Evolutionary conservation across 1,140 invertebrate genomes (phyloP).

Genomic region (Mylabris phalerata): DNA sequence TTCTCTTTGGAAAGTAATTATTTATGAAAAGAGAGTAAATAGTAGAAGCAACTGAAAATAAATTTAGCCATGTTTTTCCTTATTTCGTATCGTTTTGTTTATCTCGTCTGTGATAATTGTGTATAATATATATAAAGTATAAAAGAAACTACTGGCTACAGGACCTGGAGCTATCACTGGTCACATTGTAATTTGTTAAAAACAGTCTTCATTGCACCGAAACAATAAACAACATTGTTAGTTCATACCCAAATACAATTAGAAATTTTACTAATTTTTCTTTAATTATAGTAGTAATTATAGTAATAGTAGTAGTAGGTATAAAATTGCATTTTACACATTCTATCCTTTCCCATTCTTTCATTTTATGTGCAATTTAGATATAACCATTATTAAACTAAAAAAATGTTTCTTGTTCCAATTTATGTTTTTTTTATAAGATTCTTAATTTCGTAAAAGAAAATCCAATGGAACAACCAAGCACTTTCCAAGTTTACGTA

Average conservation of each 20-base stretch:
- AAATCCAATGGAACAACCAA: no score
- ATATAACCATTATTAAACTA: no score
- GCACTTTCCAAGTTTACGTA: no score
- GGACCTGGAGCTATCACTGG: not conserved
- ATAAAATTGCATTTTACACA: not conserved
- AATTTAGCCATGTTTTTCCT: slow-evolving; percentile 7
- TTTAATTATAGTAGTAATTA: not conserved
- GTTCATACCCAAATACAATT: not conserved
- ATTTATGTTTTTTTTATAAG: no score
- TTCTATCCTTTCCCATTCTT: no score
- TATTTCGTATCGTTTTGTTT: not conserved
- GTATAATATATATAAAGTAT: slow-evolving; percentile 7
- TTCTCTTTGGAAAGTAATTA: slow-evolving; percentile 34
- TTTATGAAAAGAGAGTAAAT: slow-evolving; percentile 28
- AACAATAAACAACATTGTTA: not conserved
- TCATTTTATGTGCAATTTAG: no score
- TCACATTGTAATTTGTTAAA: not conserved
- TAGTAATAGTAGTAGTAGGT: not conserved
- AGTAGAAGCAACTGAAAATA: slow-evolving; percentile 15
- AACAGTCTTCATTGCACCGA: slow-evolving; percentile 26
- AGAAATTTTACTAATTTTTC: not conserved
- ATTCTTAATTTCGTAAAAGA: no score
- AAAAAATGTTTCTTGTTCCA: no score
- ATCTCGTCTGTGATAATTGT: not conserved
- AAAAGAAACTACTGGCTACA: slow-evolving; percentile 12